phyloP scores from a whole-genome alignment of 2,888 invertebrate species.

The Cosmorhoe ocellata region DNA sequence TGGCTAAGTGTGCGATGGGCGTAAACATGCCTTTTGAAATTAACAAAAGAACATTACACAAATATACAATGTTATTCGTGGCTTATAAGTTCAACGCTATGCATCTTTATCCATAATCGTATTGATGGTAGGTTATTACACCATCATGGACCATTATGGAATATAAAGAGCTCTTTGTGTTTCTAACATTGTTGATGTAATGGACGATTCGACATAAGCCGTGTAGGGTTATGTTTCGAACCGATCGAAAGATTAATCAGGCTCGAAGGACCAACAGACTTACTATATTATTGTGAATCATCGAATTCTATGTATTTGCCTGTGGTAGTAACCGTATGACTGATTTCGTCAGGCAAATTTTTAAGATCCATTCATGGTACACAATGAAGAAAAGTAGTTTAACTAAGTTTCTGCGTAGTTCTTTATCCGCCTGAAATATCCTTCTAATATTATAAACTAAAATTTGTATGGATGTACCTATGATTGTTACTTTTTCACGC shows the following conservation, averaged over 20 bases:
- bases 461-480: too few species aligned
- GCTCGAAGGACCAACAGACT: conserved; percentile 1
- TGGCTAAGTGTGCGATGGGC: too few species aligned
- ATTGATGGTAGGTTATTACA: conserved; percentile 34
- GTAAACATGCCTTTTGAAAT: conserved; percentile 17
- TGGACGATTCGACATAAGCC: conserved; percentile 28
- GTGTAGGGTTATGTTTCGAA: conserved; percentile 23
- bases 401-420: too few species aligned
- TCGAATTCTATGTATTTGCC: too few species aligned
- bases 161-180: conserved; percentile 43
- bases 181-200: conserved; percentile 32
- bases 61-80: conserved; percentile 2
- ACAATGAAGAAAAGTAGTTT: too few species aligned
- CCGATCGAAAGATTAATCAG: conserved; percentile 5
- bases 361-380: too few species aligned
- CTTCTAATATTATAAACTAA: too few species aligned
- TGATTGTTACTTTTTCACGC: too few species aligned
- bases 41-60: conserved; percentile 9
- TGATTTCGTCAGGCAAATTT: too few species aligned
- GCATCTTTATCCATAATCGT: conserved; percentile 35
- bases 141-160: conserved; percentile 37
- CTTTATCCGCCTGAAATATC: too few species aligned
- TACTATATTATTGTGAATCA: too few species aligned
- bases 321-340: too few species aligned
- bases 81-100: conserved; percentile 6